Base-by-base conservation (phyloP, 2,113 vertebrate species). In the Benitochromis conjunctus region DNA sequence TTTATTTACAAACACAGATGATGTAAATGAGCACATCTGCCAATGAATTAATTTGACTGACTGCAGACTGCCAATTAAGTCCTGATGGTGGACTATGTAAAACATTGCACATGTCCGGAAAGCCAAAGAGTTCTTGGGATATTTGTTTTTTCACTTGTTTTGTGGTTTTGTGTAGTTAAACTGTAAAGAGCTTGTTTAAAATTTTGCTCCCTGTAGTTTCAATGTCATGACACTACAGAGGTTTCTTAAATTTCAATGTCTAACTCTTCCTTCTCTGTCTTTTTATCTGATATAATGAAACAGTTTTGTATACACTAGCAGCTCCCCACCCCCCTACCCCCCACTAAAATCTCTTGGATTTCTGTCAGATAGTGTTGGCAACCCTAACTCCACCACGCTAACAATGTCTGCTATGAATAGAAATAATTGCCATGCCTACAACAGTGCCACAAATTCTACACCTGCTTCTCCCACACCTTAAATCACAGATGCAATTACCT, bases 331-430 rank as follows among this genome's bases (percentile, higher is more conserved):
- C 14, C 34, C 18, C n/a, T 16, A 3, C 10, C 48, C 43, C 26
- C 46, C 10, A 16, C 24, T 76, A 69, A 82, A 76, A 53, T 29
- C 41, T 79, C 43, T 60, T 91, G 82, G 79, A 90, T 76, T 81
- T 71, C 54, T 81, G 69, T 88, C 79, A 88, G 81, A 80, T 51
- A 34, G 62, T 62, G 56, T 74, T 92, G 81, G 82, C 60, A 87
- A 60, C 46, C 34, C 38, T 14, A 24, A 21, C 21, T 80, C 71
- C 19, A 43, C 54, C 76, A 56, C 11, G 12, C 84, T 86, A 89
- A 91, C 74, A 69, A 79, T 87, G 60, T 81, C 79, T 83, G 69
- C 84, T 90, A 87, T 90, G 57, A 91, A 89, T 88, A 90, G 89
- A 88, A 84, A 84, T 82, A 60, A 88, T 86, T 66, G 41, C 38